phyloP scores from a whole-genome alignment of 2,113 vertebrate species.

The Greenwoodochromis staneri region DNA sequence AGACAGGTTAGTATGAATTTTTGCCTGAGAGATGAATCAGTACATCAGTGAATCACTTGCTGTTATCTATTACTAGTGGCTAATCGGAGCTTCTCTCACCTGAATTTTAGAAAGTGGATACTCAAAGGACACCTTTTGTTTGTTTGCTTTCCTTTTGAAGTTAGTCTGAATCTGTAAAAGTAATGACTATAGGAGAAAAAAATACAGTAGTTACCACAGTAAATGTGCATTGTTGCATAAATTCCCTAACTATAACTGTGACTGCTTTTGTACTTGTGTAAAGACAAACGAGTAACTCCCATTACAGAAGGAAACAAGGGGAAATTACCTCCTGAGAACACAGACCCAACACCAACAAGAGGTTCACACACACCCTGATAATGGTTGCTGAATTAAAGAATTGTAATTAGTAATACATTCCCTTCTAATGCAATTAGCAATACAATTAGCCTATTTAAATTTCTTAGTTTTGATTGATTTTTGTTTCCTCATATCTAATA shows the following conservation, averaged over 20 bases:
- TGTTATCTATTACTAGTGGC: neutral
- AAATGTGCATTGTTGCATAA: neutral
- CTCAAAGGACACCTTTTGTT: neutral
- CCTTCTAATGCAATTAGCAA: neutral
- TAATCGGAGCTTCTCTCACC: neutral
- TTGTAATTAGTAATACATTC: constrained; percentile 18
- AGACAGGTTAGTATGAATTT: neutral
- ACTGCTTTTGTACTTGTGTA: neutral
- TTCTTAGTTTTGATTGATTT: neutral
- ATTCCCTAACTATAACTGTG: neutral
- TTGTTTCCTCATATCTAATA: neutral
- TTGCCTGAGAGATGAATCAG: neutral
- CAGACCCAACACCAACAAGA: neutral
- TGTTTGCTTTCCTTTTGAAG: neutral
- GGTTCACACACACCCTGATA: neutral
- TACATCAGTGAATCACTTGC: neutral
- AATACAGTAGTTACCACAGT: neutral
- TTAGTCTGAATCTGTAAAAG: neutral
- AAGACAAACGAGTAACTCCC: neutral
- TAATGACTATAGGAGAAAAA: neutral
- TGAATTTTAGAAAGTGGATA: neutral
- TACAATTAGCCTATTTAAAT: constrained; percentile 28
- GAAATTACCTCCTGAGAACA: neutral
- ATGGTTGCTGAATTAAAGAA: neutral
- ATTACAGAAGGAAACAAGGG: neutral